Percentiles rank a stretch among this genome's conserved stretches.
phyloP scores from a whole-genome alignment of 2,113 vertebrate species.

The Antennarius striatus region DNA sequence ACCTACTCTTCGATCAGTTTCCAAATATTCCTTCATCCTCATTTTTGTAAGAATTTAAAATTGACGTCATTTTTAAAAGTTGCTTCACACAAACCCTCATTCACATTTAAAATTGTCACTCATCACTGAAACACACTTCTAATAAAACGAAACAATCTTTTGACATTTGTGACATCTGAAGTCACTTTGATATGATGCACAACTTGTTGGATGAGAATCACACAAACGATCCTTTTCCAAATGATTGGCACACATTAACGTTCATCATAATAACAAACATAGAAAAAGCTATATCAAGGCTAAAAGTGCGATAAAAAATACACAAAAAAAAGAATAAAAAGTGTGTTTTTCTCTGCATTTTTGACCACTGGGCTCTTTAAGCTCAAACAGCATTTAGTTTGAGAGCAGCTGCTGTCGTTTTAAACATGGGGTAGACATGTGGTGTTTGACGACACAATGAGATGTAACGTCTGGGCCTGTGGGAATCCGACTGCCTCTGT shows the following conservation, averaged over 20 bases:
- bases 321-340: conserved; percentile 26
- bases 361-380: conserved; percentile 82
- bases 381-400: conserved; percentile 71
- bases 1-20: not conserved
- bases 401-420: conserved; percentile 76
- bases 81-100: conserved; percentile 9
- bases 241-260: conserved; percentile 45
- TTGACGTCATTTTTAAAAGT: not conserved
- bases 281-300: conserved; percentile 61
- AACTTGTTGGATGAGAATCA: not conserved
- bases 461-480: conserved; percentile 38
- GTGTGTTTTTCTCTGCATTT: conserved; percentile 74
- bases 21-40: not conserved
- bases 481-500: conserved; percentile 59
- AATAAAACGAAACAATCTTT: not conserved
- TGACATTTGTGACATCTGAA: conserved; percentile 3
- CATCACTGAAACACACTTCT: not conserved
- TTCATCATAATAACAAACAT: conserved; percentile 40
- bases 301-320: conserved; percentile 25
- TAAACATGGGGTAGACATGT: conserved; percentile 49
- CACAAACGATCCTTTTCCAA: conserved; percentile 15
- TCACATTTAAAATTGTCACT: not conserved
- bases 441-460: conserved; percentile 39
- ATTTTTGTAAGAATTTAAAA: not conserved
- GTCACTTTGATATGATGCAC: not conserved